Percentiles rank a stretch among this genome's conserved stretches.
Evolutionary conservation across 2,113 vertebrate species (phyloP).

Genomic region (Phylloscopus whistleri): DNA sequence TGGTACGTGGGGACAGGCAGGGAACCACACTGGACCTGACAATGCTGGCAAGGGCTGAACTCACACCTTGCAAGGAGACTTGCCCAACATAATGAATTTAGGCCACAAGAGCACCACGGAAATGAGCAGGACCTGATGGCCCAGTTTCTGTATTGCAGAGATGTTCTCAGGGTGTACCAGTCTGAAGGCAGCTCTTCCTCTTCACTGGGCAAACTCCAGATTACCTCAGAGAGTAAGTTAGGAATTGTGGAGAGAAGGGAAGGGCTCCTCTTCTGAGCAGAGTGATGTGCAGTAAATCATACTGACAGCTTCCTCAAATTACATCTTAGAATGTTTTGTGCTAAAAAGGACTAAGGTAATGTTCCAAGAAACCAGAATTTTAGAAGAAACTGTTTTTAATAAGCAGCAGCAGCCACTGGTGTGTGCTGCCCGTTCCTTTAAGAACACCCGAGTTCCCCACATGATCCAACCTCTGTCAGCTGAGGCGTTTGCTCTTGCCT

Average conservation of each 20-base stretch:
- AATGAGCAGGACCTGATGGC: background rate
- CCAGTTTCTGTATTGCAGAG: background rate
- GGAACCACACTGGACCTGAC: background rate
- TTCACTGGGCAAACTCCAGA: background rate
- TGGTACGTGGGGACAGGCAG: background rate
- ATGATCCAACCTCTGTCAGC: background rate
- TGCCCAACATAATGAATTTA: rapidly evolving
- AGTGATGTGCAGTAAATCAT: background rate
- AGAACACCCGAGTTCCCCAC: background rate
- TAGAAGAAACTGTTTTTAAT: background rate
- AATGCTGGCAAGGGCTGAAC: background rate
- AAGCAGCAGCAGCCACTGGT: background rate
- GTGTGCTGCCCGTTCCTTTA: background rate
- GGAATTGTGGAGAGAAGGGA: background rate
- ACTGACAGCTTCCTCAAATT: background rate
- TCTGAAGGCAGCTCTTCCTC: background rate
- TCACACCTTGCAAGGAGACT: background rate
- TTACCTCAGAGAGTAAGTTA: background rate
- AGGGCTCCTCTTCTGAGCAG: background rate
- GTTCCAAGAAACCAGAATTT: background rate
- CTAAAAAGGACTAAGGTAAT: background rate
- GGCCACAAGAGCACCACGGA: background rate
- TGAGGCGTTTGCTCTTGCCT: constrained; percentile 74
- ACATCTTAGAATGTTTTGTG: background rate
- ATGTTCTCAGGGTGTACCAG: background rate